A percentile compares a stretch with the other conserved stretches of the same genome.
These are phyloP conservation scores for Onthophagus sagittarius DNA, from an alignment of 2,888 invertebrate genomes.

Conservation along the genomic window DNA sequence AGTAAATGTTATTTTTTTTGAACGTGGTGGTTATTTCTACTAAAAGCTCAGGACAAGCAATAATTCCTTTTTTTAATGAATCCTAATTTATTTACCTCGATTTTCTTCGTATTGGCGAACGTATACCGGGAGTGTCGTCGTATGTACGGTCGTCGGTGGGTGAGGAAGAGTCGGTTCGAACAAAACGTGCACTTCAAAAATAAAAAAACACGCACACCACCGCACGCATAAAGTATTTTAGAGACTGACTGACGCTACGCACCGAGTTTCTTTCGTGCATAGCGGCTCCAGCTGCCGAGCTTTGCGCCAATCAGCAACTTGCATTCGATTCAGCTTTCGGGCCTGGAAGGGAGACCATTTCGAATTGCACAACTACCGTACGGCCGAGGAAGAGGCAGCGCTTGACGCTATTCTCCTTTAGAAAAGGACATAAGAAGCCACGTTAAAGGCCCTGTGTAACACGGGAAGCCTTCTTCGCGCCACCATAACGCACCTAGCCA, in stretches of 20 bases:
- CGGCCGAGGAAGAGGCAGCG: not conserved
- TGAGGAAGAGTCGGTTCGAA: slow-evolving; percentile 4
- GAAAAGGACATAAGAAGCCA: not conserved
- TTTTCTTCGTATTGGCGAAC: not conserved
- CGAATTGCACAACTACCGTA: slow-evolving; percentile 24
- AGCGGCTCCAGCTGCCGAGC: slow-evolving; percentile 48
- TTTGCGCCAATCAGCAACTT: slow-evolving; percentile 44
- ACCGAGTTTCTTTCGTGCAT: slow-evolving; percentile 47
- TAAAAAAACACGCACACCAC: slow-evolving; percentile 46
- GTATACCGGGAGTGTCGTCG: not conserved
- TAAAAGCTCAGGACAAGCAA: not conserved
- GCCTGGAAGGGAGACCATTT: slow-evolving; percentile 23
- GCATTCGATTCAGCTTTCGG: slow-evolving; percentile 26
- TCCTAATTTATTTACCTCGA: not conserved
- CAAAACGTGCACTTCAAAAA: slow-evolving; percentile 42
- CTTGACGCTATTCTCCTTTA: not conserved
- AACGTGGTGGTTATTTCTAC: no score
- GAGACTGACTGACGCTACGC: slow-evolving; percentile 45
- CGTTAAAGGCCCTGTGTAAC: not conserved
- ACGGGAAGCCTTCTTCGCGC: not conserved
- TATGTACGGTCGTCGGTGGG: not conserved
- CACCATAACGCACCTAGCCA: not conserved
- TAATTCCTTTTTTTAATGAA: not conserved
- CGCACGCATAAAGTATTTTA: slow-evolving; percentile 47
- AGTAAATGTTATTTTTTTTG: no score